phyloP scores from a whole-genome alignment of 2,797 vertebrate species.

The Coranthus polyacanthus region DNA sequence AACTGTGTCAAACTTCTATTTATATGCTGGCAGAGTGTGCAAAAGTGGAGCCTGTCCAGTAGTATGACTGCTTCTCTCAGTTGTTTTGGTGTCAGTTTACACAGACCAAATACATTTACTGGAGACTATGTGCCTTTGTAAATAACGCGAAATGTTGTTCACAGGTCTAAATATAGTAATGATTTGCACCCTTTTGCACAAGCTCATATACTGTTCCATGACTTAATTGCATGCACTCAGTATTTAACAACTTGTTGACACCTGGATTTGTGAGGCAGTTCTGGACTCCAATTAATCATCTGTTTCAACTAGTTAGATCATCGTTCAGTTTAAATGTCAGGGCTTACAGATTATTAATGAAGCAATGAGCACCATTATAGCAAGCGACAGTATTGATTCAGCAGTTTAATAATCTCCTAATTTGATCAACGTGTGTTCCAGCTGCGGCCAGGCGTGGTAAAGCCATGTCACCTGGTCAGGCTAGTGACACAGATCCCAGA shows the following conservation, averaged over 20 bases:
- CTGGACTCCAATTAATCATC: neutral
- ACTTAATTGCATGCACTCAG: neutral
- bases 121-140: slow-evolving; percentile 6
- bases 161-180: neutral
- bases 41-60: slow-evolving; percentile 41
- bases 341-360: neutral
- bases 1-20: slow-evolving; percentile 66
- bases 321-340: neutral
- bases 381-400: too few species aligned
- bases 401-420: neutral
- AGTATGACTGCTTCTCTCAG: slow-evolving; percentile 2
- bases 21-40: slow-evolving; percentile 39
- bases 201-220: neutral
- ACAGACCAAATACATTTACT: slow-evolving; percentile 3
- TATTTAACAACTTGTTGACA: slow-evolving; percentile 43
- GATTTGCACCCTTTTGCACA: neutral
- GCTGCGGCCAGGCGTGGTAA: slow-evolving; percentile 77
- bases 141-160: slow-evolving; percentile 16
- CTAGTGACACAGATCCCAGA: slow-evolving; percentile 80
- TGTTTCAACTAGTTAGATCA: neutral
- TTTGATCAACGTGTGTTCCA: slow-evolving; percentile 42
- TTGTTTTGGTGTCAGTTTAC: slow-evolving; percentile 66
- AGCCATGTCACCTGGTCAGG: slow-evolving; percentile 85
- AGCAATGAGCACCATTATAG: too few species aligned
- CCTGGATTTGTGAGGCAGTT: slow-evolving; percentile 17